phyloP scores from a whole-genome alignment of 2,797 vertebrate genomes.

The Crocidura indochinensis region DNA sequence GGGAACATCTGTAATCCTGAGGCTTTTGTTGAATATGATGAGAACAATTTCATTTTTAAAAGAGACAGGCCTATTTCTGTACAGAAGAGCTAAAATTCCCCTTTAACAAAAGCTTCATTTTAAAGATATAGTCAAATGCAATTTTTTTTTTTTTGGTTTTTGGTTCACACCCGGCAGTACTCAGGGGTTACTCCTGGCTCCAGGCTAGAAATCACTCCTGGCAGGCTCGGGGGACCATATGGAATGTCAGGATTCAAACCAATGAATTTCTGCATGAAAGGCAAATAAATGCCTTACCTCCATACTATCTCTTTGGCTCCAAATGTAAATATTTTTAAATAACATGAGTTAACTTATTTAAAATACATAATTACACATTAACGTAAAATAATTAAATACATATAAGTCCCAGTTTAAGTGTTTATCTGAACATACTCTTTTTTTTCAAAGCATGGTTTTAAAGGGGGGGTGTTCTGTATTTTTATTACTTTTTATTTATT shows the following conservation, averaged over 20 bases:
- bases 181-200: too few relatives aligned
- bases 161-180: too few relatives aligned
- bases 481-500: too few relatives aligned
- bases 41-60: constrained; percentile 45
- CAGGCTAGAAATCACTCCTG: too few relatives aligned
- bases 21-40: background rate
- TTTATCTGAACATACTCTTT: constrained; percentile 23
- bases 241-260: too few relatives aligned
- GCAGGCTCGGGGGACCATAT: too few relatives aligned
- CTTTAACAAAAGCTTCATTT: constrained; percentile 43
- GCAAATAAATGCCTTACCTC: too few relatives aligned
- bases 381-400: constrained; percentile 1
- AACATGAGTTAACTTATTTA: background rate
- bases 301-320: too few relatives aligned
- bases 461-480: background rate
- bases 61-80: background rate
- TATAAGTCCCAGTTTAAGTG: background rate
- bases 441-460: background rate
- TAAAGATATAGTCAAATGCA: constrained; percentile 8
- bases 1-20: constrained; percentile 22
- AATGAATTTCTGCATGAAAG: too few relatives aligned
- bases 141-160: too few relatives aligned
- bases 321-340: too few relatives aligned
- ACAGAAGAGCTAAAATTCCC: background rate
- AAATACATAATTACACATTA: background rate